phyloP scores from a whole-genome alignment of 2,113 vertebrate genomes.

The Tricholaema leucomelas region DNA sequence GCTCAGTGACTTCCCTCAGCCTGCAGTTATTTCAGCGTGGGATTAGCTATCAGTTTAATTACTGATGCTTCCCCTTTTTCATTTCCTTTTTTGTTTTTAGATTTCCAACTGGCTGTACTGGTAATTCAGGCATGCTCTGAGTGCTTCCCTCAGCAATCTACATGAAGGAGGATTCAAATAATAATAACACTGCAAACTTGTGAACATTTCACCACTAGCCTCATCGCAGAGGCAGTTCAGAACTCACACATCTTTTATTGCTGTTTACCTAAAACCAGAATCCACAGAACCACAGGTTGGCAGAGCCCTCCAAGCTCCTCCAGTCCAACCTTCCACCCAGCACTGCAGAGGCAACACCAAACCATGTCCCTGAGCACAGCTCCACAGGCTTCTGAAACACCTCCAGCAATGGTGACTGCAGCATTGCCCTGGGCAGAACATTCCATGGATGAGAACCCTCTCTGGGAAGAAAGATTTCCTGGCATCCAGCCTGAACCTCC shows the following conservation, averaged over 20 bases:
- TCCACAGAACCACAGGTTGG: background rate
- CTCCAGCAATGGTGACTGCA: too few species aligned
- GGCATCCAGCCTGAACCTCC: too few species aligned
- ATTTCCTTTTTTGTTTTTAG: background rate
- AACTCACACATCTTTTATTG: background rate
- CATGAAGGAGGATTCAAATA: constrained; percentile 23
- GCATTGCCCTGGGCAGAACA: too few species aligned
- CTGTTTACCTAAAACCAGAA: constrained; percentile 6
- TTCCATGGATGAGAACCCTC: too few species aligned
- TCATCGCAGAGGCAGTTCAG: background rate
- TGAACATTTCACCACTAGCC: constrained; percentile 22
- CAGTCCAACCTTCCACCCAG: too few species aligned
- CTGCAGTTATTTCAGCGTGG: background rate
- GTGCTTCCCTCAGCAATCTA: background rate
- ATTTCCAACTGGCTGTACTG: constrained; percentile 1
- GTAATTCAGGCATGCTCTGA: constrained; percentile 44
- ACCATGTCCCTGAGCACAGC: too few species aligned
- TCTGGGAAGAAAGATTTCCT: too few species aligned
- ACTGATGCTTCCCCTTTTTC: background rate
- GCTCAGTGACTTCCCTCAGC: background rate
- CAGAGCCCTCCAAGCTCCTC: too few species aligned
- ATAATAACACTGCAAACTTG: background rate
- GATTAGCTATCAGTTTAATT: constrained; percentile 67
- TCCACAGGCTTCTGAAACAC: too few species aligned
- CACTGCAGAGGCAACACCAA: too few species aligned